phyloP scores from a whole-genome alignment of 2,113 vertebrate genomes.

The Mandrillus leucophaeus region DNA sequence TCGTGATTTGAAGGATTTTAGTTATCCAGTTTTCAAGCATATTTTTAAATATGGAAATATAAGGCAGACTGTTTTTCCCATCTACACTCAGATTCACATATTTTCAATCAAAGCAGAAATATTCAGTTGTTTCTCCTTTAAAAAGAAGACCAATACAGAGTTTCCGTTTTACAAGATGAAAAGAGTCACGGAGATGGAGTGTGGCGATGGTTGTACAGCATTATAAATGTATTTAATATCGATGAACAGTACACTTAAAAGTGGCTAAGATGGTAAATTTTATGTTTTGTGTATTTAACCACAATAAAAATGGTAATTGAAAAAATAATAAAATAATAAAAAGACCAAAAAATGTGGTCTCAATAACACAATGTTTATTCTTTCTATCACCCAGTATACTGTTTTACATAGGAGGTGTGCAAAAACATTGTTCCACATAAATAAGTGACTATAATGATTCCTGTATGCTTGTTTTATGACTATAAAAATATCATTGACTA shows the following conservation, averaged over 20 bases:
- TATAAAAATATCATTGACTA: not conserved
- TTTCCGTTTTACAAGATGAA: not conserved
- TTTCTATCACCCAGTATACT: not conserved
- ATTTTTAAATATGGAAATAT: not conserved
- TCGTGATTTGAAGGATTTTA: not conserved
- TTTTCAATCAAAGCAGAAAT: not conserved
- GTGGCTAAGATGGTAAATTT: not conserved
- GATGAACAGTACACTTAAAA: not conserved
- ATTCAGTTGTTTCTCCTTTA: not conserved
- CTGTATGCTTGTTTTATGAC: not conserved
- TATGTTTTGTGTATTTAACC: not conserved
- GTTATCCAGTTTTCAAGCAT: not conserved
- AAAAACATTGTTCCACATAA: not conserved
- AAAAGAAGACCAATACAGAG: not conserved
- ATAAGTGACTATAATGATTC: not conserved
- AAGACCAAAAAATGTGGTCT: not conserved
- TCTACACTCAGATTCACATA: not conserved
- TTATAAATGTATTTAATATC: not conserved
- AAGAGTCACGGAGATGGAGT: not conserved
- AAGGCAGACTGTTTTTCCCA: not conserved
- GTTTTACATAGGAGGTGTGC: not conserved
- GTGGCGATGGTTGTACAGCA: too few species aligned
- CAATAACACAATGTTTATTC: not conserved
- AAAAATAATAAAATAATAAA: not conserved
- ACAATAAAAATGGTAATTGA: not conserved